Conservation (phyloP, 2,113 vertebrate genomes). For the Tupaia tana region DNA sequence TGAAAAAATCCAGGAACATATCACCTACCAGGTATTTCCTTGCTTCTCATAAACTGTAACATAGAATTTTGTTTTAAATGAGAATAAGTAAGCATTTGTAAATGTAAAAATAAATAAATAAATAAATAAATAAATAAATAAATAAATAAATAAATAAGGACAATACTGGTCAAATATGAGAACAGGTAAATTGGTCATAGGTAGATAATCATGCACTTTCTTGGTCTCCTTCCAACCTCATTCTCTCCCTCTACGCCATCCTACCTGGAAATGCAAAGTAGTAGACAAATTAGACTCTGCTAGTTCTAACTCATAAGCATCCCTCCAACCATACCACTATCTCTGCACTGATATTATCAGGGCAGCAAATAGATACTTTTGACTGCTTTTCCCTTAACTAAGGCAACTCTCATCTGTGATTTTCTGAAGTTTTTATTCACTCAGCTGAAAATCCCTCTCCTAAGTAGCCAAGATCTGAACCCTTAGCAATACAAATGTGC, state of each 20-base stretch:
- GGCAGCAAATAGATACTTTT: conserved; percentile 21
- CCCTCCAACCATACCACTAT: not conserved
- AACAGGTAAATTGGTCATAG: not conserved
- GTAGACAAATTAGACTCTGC: not conserved
- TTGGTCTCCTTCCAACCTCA: not conserved
- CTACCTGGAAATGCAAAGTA: not conserved
- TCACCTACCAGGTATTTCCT: conserved; percentile 85
- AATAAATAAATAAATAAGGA: too few species aligned
- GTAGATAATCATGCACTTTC: not conserved
- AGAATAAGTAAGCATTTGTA: conserved; percentile 32
- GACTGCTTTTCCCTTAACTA: conserved; percentile 20
- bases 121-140: too few species aligned
- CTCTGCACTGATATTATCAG: not conserved
- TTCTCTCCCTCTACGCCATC: not conserved
- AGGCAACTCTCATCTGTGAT: not conserved
- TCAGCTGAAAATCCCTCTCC: not conserved
- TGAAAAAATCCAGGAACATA: conserved; percentile 78
- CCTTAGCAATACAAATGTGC: not conserved
- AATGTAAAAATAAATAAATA: not conserved
- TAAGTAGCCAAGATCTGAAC: not conserved
- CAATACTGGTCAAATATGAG: not conserved
- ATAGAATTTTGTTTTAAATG: conserved; percentile 31
- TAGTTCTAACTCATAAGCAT: not conserved
- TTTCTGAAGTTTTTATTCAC: not conserved
- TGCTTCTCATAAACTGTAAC: conserved; percentile 39